Percentiles rank a stretch among this genome's conserved stretches.
Conservation (phyloP, 1,140 invertebrate genomes). For the Meteorus sp. region DNA sequence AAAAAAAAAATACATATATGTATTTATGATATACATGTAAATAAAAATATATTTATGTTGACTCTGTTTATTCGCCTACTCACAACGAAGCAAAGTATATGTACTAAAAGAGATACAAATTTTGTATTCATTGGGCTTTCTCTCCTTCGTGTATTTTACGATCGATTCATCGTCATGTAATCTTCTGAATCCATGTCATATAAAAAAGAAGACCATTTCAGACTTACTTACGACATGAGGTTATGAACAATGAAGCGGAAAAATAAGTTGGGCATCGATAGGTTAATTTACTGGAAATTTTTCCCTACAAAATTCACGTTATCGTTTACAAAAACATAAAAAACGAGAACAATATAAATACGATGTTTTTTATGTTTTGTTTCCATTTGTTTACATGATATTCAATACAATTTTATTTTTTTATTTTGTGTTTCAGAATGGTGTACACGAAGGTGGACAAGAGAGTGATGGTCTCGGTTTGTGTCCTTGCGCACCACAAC, state of each 20-base stretch:
- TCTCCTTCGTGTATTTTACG: constrained; percentile 8
- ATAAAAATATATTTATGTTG: constrained; percentile 2
- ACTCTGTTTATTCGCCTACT: neutral
- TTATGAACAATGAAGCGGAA: neutral
- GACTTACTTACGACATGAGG: neutral
- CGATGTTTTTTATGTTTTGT: constrained; percentile 13
- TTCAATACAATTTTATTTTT: constrained; percentile 25
- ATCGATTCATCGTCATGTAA: constrained; percentile 5
- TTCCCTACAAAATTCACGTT: too few relatives aligned
- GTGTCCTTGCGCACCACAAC: constrained; percentile 90
- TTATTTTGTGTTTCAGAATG: constrained; percentile 60
- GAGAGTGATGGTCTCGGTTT: constrained; percentile 82
- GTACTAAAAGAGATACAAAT: constrained; percentile 17
- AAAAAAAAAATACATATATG: too few relatives aligned
- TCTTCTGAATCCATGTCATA: constrained; percentile 4
- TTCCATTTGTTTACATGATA: neutral
- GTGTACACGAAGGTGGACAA: constrained; percentile 56
- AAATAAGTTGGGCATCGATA: neutral
- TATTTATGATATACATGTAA: too few relatives aligned
- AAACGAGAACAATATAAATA: neutral
- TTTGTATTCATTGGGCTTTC: constrained; percentile 26
- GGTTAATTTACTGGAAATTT: too few relatives aligned
- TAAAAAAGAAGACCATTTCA: too few relatives aligned
- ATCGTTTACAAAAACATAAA: neutral
- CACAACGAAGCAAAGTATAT: too few relatives aligned